phyloP scores from a whole-genome alignment of 2,888 invertebrate genomes.

The Calameuta pallipes region DNA sequence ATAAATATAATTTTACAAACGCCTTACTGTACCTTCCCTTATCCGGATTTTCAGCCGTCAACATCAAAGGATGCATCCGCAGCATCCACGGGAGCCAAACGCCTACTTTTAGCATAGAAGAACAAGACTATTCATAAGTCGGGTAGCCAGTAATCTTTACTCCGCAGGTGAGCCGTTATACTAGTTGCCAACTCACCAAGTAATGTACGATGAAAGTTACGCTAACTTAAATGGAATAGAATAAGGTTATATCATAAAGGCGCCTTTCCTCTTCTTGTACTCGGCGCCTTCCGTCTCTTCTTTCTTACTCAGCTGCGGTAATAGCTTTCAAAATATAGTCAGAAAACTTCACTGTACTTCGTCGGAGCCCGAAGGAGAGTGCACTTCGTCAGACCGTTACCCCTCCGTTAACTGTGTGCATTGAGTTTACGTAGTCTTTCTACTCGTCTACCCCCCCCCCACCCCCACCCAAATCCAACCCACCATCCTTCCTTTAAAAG shows the following conservation, averaged over 20 bases:
- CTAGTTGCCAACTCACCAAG: constrained; percentile 6
- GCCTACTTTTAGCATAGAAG: background rate
- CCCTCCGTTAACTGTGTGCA: background rate
- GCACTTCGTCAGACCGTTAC: constrained; percentile 9
- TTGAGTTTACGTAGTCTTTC: constrained; percentile 6
- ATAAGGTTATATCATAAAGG: constrained; percentile 20
- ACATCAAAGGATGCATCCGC: background rate
- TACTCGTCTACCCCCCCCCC: background rate
- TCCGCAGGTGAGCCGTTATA: background rate
- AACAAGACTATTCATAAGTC: background rate
- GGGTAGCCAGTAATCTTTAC: background rate
- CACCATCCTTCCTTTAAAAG: background rate
- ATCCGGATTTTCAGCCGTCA: background rate
- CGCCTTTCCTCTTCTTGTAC: constrained; percentile 7
- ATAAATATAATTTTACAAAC: background rate
- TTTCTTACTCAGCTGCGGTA: constrained; percentile 28
- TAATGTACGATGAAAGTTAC: constrained; percentile 14
- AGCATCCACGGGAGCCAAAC: background rate
- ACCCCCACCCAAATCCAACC: background rate
- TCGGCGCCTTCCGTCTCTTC: constrained; percentile 10
- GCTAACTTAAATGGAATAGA: constrained; percentile 24
- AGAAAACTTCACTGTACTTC: constrained; percentile 22
- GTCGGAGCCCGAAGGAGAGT: constrained; percentile 7
- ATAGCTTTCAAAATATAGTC: constrained; percentile 42
- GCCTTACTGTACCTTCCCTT: background rate